Evolutionary conservation across 2,797 vertebrate genomes (phyloP).

Genomic region (Coendou prehensilis): DNA sequence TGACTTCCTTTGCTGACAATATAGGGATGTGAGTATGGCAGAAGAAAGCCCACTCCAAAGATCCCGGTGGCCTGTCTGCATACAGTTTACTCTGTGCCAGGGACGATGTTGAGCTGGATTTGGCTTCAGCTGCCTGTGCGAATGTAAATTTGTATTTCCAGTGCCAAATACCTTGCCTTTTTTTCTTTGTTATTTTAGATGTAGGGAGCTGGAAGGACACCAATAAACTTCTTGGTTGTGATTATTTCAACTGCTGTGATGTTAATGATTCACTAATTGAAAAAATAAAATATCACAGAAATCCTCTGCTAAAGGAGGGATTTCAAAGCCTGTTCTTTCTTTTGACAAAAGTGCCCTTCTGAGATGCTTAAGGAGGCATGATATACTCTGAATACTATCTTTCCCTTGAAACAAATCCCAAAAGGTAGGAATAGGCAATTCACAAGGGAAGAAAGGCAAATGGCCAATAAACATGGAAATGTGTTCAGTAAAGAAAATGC

Average conservation of each 20-base stretch:
- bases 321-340: constrained; percentile 60
- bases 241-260: constrained; percentile 75
- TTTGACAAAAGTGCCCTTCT: constrained; percentile 28
- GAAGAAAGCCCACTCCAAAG: background rate
- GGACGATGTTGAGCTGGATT: background rate
- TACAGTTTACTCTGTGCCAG: background rate
- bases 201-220: constrained; percentile 60
- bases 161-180: constrained; percentile 55
- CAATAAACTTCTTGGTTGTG: constrained; percentile 69
- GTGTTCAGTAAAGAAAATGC: background rate
- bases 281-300: constrained; percentile 71
- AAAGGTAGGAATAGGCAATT: background rate
- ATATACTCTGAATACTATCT: background rate
- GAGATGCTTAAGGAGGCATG: background rate
- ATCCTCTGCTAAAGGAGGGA: constrained; percentile 53
- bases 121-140: background rate
- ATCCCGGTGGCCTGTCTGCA: background rate
- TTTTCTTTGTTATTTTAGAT: constrained; percentile 57
- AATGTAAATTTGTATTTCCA: constrained; percentile 35
- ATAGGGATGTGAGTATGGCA: background rate
- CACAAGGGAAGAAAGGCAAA: constrained; percentile 49
- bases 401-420: background rate
- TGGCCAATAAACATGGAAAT: constrained; percentile 10
- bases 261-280: constrained; percentile 58
- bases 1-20: background rate